Conservation (phyloP, 2,113 vertebrate genomes). For the Damaliscus lunatus region DNA sequence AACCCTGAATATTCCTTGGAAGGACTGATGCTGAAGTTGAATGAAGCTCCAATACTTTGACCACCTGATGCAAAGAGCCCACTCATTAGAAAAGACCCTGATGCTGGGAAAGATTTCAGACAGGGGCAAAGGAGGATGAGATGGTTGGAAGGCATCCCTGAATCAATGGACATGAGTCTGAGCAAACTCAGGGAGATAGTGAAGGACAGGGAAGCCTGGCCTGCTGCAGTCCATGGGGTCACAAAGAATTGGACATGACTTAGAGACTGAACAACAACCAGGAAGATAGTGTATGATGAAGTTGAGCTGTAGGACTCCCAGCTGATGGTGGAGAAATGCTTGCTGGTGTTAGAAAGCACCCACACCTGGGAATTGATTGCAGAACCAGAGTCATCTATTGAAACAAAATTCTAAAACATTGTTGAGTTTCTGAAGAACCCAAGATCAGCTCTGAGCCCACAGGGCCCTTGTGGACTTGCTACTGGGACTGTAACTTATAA, state of each 20-base stretch:
- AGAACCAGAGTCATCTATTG: background rate
- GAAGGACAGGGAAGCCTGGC: background rate
- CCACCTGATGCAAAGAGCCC: background rate
- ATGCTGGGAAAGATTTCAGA: background rate
- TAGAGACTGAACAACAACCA: background rate
- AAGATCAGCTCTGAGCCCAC: background rate
- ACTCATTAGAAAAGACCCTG: background rate
- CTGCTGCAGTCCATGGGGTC: background rate
- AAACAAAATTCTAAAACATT: background rate
- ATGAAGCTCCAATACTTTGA: background rate
- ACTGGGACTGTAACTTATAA: background rate
- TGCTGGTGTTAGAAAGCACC: background rate
- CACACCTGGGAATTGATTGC: background rate
- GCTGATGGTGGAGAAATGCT: background rate
- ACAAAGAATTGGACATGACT: background rate
- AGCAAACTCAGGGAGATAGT: background rate
- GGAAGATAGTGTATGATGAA: background rate
- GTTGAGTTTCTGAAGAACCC: background rate
- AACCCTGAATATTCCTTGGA: background rate
- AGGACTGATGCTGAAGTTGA: background rate
- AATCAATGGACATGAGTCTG: background rate
- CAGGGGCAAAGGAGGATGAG: background rate
- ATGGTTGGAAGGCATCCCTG: background rate
- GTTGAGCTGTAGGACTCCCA: background rate
- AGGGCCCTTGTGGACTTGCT: background rate